phyloP scores from a whole-genome alignment of 1,140 invertebrate species.

The Tetramorium parvispinum region DNA sequence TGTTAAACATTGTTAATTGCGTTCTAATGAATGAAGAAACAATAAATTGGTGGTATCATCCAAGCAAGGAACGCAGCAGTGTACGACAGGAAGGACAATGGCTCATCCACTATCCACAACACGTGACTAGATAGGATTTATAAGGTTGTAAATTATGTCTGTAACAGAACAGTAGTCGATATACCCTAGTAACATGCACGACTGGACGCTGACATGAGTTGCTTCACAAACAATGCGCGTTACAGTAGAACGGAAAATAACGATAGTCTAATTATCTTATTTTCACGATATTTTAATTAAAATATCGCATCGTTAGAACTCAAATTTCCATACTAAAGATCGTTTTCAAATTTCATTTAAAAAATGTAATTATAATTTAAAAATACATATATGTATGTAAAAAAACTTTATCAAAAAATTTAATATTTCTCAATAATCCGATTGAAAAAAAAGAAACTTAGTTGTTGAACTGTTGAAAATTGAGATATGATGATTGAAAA shows the following conservation, averaged over 20 bases:
- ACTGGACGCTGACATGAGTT: constrained; percentile 42
- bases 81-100: constrained; percentile 5
- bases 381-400: background rate
- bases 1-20: constrained; percentile 70
- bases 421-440: background rate
- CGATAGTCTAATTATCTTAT: background rate
- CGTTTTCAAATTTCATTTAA: constrained; percentile 24
- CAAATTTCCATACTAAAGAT: background rate
- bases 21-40: constrained; percentile 38
- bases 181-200: constrained; percentile 56
- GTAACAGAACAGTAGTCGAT: constrained; percentile 78
- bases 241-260: constrained; percentile 5
- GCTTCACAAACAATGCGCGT: constrained; percentile 22
- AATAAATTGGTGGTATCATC: constrained; percentile 28
- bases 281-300: background rate
- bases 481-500: background rate
- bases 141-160: constrained; percentile 80
- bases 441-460: background rate
- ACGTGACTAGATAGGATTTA: constrained; percentile 61
- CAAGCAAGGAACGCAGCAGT: constrained; percentile 6
- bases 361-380: constrained; percentile 3
- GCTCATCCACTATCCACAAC: constrained; percentile 7
- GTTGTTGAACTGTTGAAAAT: background rate
- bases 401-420: background rate
- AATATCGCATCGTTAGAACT: background rate